Evolutionary conservation across 1,140 invertebrate genomes (phyloP), one percentile per base, ranked within the genome.

Genomic region (Antheraea mylitta): DNA sequence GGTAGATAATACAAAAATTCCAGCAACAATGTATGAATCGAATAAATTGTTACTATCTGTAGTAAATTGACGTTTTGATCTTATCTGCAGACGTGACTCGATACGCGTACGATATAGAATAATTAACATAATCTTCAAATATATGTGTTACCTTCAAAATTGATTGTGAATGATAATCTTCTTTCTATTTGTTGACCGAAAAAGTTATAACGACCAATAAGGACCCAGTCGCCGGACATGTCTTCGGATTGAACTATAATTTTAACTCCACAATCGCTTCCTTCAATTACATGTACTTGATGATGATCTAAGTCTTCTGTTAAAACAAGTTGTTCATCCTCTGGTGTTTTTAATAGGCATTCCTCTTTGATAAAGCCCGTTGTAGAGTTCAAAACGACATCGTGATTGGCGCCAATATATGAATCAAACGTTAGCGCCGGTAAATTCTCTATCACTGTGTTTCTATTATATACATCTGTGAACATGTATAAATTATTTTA

Each of bases 61-160:
- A 37, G 1, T 3, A n/a, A 18, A 45, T 18, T 64, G 60, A 61
- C 45, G 38, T 64, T 64, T 42, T 19, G 63, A 45, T 64, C 30
- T 64, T 64, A 64, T 64, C 63, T 9, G 18, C 9, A 45, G 38
- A 64, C 63, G 63, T 64, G 63, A 64, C 63, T 42, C 0, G 36
- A 64, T 64, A 64, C 36, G 36, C 63, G 63, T 45, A 42, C 63
- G 63, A 18, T 38, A 18, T 18, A 16, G 19, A 61, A 45, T 64
- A 64, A 64, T 64, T 64, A 64, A 30, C 4, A 36, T 64, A 64
- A 64, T 64, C 62, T 18, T 64, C 9, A 30, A 64, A 37, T 37
- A 42, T 64, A 18, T 18, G 16, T 18, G 19, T 13, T 61, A 61
- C 60, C 60, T 61, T 61, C 60, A 22, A 64, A 19, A 11, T 64